Conservation (phyloP, 2,797 vertebrate genomes). For the Melanotaenia parkinsoni region DNA sequence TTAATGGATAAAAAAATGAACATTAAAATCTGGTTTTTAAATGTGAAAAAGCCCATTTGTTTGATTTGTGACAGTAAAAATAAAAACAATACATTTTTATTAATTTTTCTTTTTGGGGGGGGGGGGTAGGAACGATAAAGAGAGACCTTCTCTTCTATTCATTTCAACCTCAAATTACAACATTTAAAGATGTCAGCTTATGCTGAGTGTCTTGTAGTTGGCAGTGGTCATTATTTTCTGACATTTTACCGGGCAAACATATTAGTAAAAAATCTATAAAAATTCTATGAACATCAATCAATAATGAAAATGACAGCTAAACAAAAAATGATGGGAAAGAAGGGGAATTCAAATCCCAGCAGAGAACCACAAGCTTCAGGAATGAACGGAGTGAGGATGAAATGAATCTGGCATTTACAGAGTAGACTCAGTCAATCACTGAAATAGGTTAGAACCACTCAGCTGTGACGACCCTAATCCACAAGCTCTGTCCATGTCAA, state of each 20-base stretch:
- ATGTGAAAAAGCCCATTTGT: not conserved
- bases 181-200: not conserved
- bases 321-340: not conserved
- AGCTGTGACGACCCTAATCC: conserved; percentile 74
- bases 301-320: not conserved
- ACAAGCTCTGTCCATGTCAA: conserved; percentile 45
- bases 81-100: not conserved
- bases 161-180: not conserved
- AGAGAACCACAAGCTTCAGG: not conserved
- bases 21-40: not conserved
- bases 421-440: conserved; percentile 31
- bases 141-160: too few relatives aligned
- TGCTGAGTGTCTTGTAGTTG: not conserved
- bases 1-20: too few relatives aligned
- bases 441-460: conserved; percentile 72
- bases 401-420: conserved; percentile 41
- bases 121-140: too few relatives aligned
- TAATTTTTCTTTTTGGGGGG: too few relatives aligned
- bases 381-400: conserved; percentile 4
- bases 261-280: not conserved
- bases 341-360: conserved; percentile 22
- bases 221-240: not conserved
- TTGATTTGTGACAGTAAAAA: not conserved
- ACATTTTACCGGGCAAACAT: not conserved
- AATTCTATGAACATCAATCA: not conserved